Percentiles rank a stretch among this genome's conserved stretches.
Evolutionary conservation across 2,113 vertebrate species (phyloP).

Genomic region (Misgurnus mizolepis): DNA sequence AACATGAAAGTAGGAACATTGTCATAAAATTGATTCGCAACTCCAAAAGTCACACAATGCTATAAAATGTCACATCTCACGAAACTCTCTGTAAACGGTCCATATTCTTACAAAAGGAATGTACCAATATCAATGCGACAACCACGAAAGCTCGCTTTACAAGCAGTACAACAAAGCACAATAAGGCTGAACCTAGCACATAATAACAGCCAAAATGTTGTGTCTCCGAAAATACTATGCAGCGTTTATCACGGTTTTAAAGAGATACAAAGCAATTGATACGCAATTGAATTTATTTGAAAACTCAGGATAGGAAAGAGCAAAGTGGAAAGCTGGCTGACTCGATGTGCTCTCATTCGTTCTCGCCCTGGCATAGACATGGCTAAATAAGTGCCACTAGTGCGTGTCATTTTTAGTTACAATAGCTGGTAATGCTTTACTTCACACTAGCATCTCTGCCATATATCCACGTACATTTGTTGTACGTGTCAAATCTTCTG

Average conservation of each 20-base stretch:
- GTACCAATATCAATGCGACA: slow-evolving; percentile 57
- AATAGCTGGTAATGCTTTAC: slow-evolving; percentile 26
- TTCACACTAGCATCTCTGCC: neutral
- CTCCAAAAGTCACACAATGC: slow-evolving; percentile 61
- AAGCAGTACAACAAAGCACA: slow-evolving; percentile 30
- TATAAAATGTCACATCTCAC: slow-evolving; percentile 66
- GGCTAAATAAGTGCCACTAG: slow-evolving; percentile 28
- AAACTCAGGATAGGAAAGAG: slow-evolving; percentile 16
- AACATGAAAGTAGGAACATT: slow-evolving; percentile 56
- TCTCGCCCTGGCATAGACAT: neutral
- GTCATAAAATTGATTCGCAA: slow-evolving; percentile 52
- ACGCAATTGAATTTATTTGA: neutral
- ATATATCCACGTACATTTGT: neutral
- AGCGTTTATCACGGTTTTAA: slow-evolving; percentile 14
- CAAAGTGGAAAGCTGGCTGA: slow-evolving; percentile 22
- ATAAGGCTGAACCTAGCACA: slow-evolving; percentile 36
- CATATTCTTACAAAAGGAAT: slow-evolving; percentile 65
- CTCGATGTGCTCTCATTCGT: slow-evolving; percentile 16
- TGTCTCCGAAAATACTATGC: slow-evolving; percentile 41
- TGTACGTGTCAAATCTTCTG: slow-evolving; percentile 8
- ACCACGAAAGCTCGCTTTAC: slow-evolving; percentile 33
- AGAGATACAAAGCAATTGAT: slow-evolving; percentile 23
- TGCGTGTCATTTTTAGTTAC: slow-evolving; percentile 8
- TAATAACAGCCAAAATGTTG: slow-evolving; percentile 38
- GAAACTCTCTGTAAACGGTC: slow-evolving; percentile 61